Evolutionary conservation across 92 coral and sea anemone genomes (phyloP).

Genomic region (Virgularia gustaviana): DNA sequence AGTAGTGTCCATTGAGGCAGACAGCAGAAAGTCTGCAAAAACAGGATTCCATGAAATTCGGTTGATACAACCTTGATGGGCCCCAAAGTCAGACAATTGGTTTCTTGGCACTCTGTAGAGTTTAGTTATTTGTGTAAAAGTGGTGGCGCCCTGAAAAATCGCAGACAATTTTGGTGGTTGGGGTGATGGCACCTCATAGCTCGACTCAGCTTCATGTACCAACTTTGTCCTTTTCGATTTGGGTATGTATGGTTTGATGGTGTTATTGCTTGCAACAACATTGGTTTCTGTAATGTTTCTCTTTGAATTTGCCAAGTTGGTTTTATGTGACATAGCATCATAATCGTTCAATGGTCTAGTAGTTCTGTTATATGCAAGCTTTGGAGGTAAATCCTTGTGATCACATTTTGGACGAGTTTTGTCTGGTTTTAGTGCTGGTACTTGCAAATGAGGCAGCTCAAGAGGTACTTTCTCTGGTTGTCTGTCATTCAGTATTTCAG

Average conservation of each 20-base stretch:
- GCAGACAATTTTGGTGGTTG: background rate
- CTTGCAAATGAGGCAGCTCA: no score
- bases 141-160: constrained; percentile 10
- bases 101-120: constrained; percentile 58
- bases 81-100: constrained; percentile 48
- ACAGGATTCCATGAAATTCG: constrained; percentile 69
- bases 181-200: background rate
- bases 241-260: constrained; percentile 23
- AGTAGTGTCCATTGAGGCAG: constrained; percentile 81
- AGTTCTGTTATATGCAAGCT: no score
- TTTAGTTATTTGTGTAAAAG: background rate
- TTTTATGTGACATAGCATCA: background rate
- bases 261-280: background rate
- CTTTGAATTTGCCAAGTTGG: background rate
- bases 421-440: no score
- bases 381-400: no score
- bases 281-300: background rate
- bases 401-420: no score
- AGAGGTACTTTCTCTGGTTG: no score
- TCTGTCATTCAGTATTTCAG: no score
- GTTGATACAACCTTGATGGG: constrained; percentile 70
- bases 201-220: background rate
- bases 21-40: constrained; percentile 57
- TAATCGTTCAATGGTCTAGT: no score
- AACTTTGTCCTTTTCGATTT: constrained; percentile 27